phyloP scores from a whole-genome alignment of 2,888 invertebrate species.

The Linyphia triangularis region DNA sequence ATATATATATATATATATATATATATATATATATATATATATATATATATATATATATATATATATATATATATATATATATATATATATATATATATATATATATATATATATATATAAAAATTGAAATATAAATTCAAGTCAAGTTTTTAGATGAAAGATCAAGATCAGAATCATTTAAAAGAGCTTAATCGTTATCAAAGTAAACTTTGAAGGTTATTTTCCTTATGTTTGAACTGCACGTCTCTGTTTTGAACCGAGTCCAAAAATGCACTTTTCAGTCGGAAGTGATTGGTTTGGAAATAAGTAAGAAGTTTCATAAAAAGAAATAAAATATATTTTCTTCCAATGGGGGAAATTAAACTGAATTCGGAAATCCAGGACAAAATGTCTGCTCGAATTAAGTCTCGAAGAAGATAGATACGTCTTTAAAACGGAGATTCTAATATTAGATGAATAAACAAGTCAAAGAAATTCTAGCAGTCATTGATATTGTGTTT shows the following conservation, averaged over 20 bases:
- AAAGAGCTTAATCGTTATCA: conserved; percentile 41
- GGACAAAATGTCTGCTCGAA: conserved; percentile 28
- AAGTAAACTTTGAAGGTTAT: conserved; percentile 31
- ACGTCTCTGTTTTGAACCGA: conserved; percentile 21
- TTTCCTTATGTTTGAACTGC: conserved; percentile 21
- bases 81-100: too few relatives aligned
- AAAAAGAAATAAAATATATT: conserved; percentile 22
- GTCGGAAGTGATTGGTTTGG: conserved; percentile 2
- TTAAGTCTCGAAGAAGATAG: conserved; percentile 22
- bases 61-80: too few relatives aligned
- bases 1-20: too few relatives aligned
- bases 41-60: too few relatives aligned
- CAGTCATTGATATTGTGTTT: conserved; percentile 29
- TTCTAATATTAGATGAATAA: conserved; percentile 46
- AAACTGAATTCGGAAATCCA: conserved; percentile 56
- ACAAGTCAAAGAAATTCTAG: conserved; percentile 47
- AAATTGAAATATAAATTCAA: too few relatives aligned
- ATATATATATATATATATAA: too few relatives aligned
- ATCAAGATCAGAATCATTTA: conserved; percentile 8
- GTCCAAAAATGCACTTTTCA: conserved; percentile 40
- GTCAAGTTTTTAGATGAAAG: neutral
- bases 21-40: too few relatives aligned
- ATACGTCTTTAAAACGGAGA: conserved; percentile 45
- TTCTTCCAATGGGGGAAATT: conserved; percentile 19
- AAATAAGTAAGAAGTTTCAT: conserved; percentile 25